These are phyloP conservation scores for Myoxocephalus aenaeus DNA, from an alignment of 2,797 vertebrate species.

Conservation along the genomic window DNA sequence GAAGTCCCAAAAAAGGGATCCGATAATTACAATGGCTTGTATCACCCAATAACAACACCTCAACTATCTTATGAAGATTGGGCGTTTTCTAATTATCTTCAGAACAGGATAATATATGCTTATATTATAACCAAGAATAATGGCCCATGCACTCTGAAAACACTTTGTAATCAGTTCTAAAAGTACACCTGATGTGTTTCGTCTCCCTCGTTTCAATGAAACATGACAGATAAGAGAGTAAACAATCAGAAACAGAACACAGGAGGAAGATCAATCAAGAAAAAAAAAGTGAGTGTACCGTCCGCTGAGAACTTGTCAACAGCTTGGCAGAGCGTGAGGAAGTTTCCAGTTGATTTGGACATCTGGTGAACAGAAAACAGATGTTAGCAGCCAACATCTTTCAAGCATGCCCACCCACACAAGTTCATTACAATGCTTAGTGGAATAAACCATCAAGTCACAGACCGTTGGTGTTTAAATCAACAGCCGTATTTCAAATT, in stretches of 20 bases:
- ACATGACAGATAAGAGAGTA: slow-evolving; percentile 11
- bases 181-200: slow-evolving; percentile 20
- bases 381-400: slow-evolving; percentile 48
- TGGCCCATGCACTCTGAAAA: slow-evolving; percentile 12
- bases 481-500: slow-evolving; percentile 15
- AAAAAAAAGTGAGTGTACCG: slow-evolving; percentile 80
- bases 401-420: slow-evolving; percentile 29
- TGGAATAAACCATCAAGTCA: slow-evolving; percentile 3
- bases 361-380: slow-evolving; percentile 85
- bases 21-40: slow-evolving; percentile 13
- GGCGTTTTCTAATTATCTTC: slow-evolving; percentile 44
- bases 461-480: slow-evolving; percentile 32
- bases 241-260: slow-evolving; percentile 1
- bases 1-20: background rate
- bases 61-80: slow-evolving; percentile 8
- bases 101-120: slow-evolving; percentile 14
- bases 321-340: slow-evolving; percentile 92
- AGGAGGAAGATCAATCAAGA: slow-evolving; percentile 19
- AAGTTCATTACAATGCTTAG: slow-evolving; percentile 26
- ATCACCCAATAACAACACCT: slow-evolving; percentile 17
- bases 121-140: slow-evolving; percentile 36
- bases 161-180: background rate
- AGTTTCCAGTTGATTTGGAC: slow-evolving; percentile 99
- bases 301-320: slow-evolving; percentile 97
- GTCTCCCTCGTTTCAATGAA: slow-evolving; percentile 6